phyloP scores from a whole-genome alignment of 2,888 invertebrate species.

The Theretra japonica region DNA sequence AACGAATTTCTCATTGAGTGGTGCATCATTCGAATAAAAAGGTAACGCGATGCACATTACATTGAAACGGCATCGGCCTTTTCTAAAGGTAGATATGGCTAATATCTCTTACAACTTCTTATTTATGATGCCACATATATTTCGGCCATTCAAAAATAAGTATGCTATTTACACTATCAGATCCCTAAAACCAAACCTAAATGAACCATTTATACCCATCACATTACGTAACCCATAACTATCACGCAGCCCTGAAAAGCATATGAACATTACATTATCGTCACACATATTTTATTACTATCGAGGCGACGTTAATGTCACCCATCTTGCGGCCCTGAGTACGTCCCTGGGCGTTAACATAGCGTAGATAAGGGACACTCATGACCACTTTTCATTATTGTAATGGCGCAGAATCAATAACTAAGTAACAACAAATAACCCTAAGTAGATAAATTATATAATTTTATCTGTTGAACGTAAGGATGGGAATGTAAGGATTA shows the following conservation, averaged over 20 bases:
- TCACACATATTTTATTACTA: constrained; percentile 19
- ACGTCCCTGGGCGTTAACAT: constrained; percentile 27
- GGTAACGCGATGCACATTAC: too few relatives aligned
- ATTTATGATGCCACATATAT: too few relatives aligned
- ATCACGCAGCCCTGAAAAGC: constrained; percentile 3
- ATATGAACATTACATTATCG: constrained; percentile 21
- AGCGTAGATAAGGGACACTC: constrained; percentile 34
- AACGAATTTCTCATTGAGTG: too few relatives aligned
- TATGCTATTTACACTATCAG: not conserved
- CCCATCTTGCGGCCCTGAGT: constrained; percentile 9
- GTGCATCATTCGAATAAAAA: too few relatives aligned
- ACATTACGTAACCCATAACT: constrained; percentile 10
- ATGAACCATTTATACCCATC: not conserved
- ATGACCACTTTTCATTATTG: constrained; percentile 26
- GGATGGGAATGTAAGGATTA: constrained; percentile 13
- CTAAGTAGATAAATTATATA: constrained; percentile 6
- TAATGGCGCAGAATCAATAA: constrained; percentile 26
- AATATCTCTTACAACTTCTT: too few relatives aligned
- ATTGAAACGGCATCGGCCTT: too few relatives aligned
- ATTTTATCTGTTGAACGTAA: constrained; percentile 4
- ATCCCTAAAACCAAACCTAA: not conserved
- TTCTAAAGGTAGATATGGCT: too few relatives aligned
- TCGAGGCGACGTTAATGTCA: constrained; percentile 15
- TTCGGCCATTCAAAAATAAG: too few relatives aligned
- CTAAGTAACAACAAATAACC: constrained; percentile 2